Conservation (phyloP, 2,113 vertebrate genomes). For the Oxyruncus cristatus region DNA sequence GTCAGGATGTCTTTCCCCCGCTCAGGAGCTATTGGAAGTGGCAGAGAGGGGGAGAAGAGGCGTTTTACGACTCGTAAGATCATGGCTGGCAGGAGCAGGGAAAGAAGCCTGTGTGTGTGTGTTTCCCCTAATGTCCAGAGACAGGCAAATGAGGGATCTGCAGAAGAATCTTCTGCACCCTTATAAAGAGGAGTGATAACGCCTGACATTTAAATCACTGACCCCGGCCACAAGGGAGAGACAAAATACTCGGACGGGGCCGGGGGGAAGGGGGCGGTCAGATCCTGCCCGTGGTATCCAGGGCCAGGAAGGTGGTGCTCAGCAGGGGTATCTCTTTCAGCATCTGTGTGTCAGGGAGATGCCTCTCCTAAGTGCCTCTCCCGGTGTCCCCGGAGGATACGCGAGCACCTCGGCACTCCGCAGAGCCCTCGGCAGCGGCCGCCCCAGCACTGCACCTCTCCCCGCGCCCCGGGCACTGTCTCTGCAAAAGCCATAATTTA, state of each 20-base stretch:
- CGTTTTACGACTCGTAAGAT: rapidly evolving
- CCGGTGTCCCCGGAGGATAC: not conserved
- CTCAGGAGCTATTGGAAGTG: not conserved
- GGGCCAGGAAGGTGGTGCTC: not conserved
- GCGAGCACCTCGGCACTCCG: not conserved
- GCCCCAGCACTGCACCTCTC: not conserved
- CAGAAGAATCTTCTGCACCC: not conserved
- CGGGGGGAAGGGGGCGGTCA: not conserved
- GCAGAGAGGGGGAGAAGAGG: not conserved
- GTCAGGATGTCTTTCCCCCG: not conserved
- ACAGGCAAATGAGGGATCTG: not conserved
- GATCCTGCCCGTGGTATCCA: not conserved
- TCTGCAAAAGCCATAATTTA: not conserved
- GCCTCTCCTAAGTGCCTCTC: not conserved
- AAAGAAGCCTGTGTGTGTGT: not conserved
- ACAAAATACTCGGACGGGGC: not conserved
- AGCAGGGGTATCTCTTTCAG: not conserved
- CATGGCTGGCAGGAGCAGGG: not conserved
- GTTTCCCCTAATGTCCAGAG: not conserved
- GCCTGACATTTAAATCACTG: not conserved
- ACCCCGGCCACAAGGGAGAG: rapidly evolving
- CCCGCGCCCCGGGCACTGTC: rapidly evolving
- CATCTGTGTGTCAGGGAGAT: not conserved
- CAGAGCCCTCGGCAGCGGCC: not conserved
- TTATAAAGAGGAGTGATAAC: not conserved